A percentile compares a stretch with the other conserved stretches of the same genome.
Evolutionary conservation across 2,888 invertebrate genomes (phyloP).

Genomic region (Pristionchus mayeri): DNA sequence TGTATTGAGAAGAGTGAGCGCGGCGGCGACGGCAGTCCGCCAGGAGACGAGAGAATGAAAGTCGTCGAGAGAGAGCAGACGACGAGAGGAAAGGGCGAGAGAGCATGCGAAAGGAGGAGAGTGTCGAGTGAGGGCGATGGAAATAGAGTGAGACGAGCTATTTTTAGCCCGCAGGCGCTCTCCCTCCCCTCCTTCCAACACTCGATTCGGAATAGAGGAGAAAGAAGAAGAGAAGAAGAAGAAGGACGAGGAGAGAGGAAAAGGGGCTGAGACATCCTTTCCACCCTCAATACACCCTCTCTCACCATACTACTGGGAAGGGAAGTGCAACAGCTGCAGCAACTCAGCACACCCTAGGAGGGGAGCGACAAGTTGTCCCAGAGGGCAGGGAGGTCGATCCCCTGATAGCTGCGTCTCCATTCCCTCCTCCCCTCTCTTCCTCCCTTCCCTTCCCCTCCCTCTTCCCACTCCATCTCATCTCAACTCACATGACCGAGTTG

Average conservation of each 20-base stretch:
- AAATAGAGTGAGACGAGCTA: slow-evolving; percentile 18
- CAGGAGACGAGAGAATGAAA: background rate
- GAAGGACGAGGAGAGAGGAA: slow-evolving; percentile 21
- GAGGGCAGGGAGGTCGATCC: background rate
- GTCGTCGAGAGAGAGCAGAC: background rate
- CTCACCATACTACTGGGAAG: background rate
- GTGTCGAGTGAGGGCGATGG: slow-evolving; percentile 9
- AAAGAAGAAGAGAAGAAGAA: slow-evolving; percentile 17
- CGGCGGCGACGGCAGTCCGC: slow-evolving; percentile 2
- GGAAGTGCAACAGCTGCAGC: background rate
- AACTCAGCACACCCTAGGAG: background rate
- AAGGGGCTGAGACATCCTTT: slow-evolving; percentile 4
- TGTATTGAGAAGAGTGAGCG: background rate
- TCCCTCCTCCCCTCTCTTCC: slow-evolving; percentile 3
- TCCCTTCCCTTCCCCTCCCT: background rate
- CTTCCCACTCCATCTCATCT: background rate
- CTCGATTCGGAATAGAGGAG: slow-evolving; percentile 31
- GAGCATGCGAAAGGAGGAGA: background rate
- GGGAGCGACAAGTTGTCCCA: slow-evolving; percentile 1
- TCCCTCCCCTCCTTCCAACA: slow-evolving; percentile 12
- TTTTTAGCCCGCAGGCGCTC: slow-evolving; percentile 7
- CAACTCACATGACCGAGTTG: slow-evolving; percentile 26
- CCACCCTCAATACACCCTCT: slow-evolving; percentile 10
- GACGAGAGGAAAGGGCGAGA: background rate
- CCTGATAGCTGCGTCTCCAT: too few species aligned